A percentile compares a stretch with the other conserved stretches of the same genome.
Evolutionary conservation across 1,140 invertebrate species (phyloP).

Genomic region (Druon quercuslanigerum): DNA sequence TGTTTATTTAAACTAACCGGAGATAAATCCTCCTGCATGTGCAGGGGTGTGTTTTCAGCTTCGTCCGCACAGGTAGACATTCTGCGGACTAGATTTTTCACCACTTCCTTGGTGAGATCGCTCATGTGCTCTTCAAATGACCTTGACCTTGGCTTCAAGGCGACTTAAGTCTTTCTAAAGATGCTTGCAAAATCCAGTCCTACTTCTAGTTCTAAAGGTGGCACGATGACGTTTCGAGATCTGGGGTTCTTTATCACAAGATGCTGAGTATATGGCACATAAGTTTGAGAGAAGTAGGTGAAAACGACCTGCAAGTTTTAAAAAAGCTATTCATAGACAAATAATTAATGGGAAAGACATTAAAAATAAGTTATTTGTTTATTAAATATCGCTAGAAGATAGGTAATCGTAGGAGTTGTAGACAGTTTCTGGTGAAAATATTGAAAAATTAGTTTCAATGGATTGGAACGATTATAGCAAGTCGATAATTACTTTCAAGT

Average conservation of each 20-base stretch:
- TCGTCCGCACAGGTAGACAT: conserved; percentile 75
- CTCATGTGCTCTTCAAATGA: conserved; percentile 7
- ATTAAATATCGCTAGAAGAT: too few relatives aligned
- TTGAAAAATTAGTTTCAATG: too few relatives aligned
- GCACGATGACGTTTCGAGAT: conserved; percentile 53
- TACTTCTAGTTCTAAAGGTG: conserved; percentile 42
- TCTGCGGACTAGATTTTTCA: conserved; percentile 51
- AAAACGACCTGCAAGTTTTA: conserved; percentile 52
- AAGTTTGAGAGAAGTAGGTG: conserved; percentile 56
- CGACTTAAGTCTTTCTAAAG: neutral
- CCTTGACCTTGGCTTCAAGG: neutral
- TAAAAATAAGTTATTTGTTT: too few relatives aligned
- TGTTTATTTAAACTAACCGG: conserved; percentile 65
- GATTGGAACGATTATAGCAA: neutral
- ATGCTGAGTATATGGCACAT: conserved; percentile 70
- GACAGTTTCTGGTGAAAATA: too few relatives aligned
- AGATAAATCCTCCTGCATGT: conserved; percentile 73
- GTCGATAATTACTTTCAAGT: conserved; percentile 14
- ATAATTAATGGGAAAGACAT: too few relatives aligned
- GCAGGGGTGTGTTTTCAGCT: conserved; percentile 69
- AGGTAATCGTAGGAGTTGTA: too few relatives aligned
- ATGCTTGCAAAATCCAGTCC: conserved; percentile 20
- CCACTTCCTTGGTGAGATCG: conserved; percentile 21
- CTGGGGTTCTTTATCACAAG: conserved; percentile 69
- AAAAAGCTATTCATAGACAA: too few relatives aligned